Conservation (phyloP, 2,888 invertebrate species). For the Autographa pulchrina region DNA sequence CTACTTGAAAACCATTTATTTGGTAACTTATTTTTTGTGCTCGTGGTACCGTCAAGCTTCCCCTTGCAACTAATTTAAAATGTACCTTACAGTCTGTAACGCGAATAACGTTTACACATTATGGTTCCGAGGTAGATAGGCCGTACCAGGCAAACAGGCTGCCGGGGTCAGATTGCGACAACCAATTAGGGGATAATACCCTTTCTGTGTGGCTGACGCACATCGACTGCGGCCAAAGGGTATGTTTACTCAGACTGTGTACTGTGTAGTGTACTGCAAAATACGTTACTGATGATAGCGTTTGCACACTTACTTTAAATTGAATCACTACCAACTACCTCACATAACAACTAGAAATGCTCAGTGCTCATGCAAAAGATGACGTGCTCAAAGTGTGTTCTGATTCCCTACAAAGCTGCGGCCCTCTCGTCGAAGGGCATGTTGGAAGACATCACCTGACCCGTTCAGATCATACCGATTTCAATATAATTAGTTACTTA, state of each 20-base stretch:
- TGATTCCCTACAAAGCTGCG: constrained; percentile 11
- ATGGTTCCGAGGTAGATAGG: constrained; percentile 3
- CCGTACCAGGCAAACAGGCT: constrained; percentile 5
- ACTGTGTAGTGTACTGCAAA: neutral
- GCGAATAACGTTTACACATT: constrained; percentile 10
- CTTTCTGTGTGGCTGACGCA: neutral
- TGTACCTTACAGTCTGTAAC: neutral
- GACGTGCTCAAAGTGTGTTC: neutral
- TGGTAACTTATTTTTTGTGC: constrained; percentile 14
- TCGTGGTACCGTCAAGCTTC: constrained; percentile 8
- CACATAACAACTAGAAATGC: neutral
- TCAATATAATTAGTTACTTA: constrained; percentile 45
- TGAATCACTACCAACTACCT: neutral
- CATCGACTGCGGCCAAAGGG: neutral
- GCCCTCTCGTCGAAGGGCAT: constrained; percentile 18
- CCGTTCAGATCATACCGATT: constrained; percentile 56
- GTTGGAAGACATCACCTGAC: constrained; percentile 73
- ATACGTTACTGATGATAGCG: constrained; percentile 12
- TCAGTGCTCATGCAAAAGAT: neutral
- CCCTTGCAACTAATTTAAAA: constrained; percentile 7
- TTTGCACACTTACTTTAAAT: constrained; percentile 7
- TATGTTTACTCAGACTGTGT: neutral
- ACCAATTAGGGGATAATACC: constrained; percentile 2
- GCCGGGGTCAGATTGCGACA: neutral
- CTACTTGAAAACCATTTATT: constrained; percentile 8